A percentile compares a stretch with the other conserved stretches of the same genome.
Evolutionary conservation across 2,888 invertebrate genomes (phyloP).

Genomic region (Xestia ashworthii): DNA sequence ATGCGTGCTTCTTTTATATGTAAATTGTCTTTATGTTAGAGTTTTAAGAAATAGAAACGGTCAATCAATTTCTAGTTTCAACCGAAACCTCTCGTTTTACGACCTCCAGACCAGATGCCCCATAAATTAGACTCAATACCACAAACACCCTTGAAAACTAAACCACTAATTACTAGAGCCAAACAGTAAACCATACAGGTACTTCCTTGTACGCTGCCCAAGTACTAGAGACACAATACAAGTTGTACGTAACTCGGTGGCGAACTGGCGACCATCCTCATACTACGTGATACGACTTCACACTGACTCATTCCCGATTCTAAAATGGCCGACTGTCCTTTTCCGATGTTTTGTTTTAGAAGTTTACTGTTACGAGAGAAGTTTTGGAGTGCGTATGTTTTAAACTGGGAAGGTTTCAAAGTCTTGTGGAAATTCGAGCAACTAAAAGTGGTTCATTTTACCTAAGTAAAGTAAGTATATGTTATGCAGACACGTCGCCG

Average conservation of each 20-base stretch:
- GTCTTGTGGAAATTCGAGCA: not conserved
- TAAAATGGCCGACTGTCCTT: constrained; percentile 78
- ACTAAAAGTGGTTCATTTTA: not conserved
- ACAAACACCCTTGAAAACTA: constrained; percentile 14
- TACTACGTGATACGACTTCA: constrained; percentile 83
- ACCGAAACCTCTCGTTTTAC: not conserved
- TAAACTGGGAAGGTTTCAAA: not conserved
- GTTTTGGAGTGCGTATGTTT: constrained; percentile 21
- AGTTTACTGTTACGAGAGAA: constrained; percentile 52
- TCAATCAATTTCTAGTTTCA: not conserved
- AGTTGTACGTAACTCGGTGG: constrained; percentile 69
- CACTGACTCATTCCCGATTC: constrained; percentile 84
- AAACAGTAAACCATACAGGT: constrained; percentile 31
- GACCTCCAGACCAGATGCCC: not conserved
- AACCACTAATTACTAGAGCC: constrained; percentile 39
- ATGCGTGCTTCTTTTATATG: not conserved
- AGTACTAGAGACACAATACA: constrained; percentile 40
- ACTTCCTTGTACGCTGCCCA: constrained; percentile 64
- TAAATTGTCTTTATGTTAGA: not conserved
- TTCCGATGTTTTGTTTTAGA: constrained; percentile 55
- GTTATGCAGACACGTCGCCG: not conserved
- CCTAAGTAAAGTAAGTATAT: not conserved
- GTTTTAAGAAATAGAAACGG: not conserved
- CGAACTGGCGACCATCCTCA: constrained; percentile 71
- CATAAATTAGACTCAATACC: not conserved